Base-by-base conservation (phyloP, 30 jellyfish, hydroid and myxozoan species). In the Pelagia noctiluca region DNA sequence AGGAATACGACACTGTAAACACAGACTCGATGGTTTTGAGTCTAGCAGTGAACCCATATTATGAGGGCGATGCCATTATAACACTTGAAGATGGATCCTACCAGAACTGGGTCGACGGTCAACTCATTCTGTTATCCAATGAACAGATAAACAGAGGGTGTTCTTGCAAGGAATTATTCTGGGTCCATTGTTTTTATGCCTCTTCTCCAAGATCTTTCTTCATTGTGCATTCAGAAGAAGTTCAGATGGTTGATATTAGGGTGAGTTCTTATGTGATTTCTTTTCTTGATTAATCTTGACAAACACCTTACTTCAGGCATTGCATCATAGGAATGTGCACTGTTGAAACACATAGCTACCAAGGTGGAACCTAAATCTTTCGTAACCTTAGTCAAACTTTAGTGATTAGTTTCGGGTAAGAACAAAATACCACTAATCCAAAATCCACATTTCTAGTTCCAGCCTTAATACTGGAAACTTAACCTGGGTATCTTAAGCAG, bases 21-120 rank as follows among this genome's bases (percentile, higher is more conserved):
- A 16, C 46, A 4, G 33, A 57, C 19, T 82, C 92, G n/a, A 69
- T 64, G 54, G 53, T 69, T 19, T 69, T 82, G 1, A 26, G 85
- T 49, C 19, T 68, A 73, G 66, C 92, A 22, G 80, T 81, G 18
- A 69, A 54, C 35, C 92, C 92, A 12, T 71, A 82, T 69, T 82
- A 66, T 35, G 35, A 47, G 24, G 66, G 66, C 34, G 92, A 82
- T 1, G 86, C 92, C 16, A 22, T 82, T 7, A 69, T 82, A 8
- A 50, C 52, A 8, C 60, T 69, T 52, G 92, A 82, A 36, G 61
- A 82, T 53, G 92, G 92, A 23, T 33, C 69, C 0, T 16, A 68
- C 65, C 32, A 36, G 1, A 31, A 46, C 48, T 82, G 92, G 92
- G 35, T 80, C 33, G 86, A 68, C 42, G 92, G 92, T 10, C 50